Evolutionary conservation across 2,888 invertebrate genomes (phyloP), one percentile per base, ranked within the genome.

Genomic region (Drosophila aldrichi): DNA sequence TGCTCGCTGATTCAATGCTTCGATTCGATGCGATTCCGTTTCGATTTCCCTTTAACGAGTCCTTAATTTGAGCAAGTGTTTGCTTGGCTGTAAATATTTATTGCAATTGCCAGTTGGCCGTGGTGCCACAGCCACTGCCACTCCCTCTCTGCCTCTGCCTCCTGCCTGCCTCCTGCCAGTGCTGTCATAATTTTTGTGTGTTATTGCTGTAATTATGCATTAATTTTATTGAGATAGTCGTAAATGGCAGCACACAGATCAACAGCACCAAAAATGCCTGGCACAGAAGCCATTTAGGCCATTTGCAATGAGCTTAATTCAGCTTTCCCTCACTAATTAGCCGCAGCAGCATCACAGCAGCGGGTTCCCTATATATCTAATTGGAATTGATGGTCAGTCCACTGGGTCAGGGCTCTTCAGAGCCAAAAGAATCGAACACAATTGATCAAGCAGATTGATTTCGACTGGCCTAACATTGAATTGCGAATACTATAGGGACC

Each of bases 61-160:
- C 85, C 87, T 89, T 88, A 88, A 88, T 88, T 88, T 80, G 74
- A 77, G 80, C 88, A 88, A 89, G 87, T 88, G 86, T 87, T 89
- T 85, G 85, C 79, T 85, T 77, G 81, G 87, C 76, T 88, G 86
- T 87, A 89, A 87, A 89, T 89, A 85, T 88, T 88, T 89, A 88
- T 88, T 74, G 73, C 75, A 70, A 58, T 70, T 67, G 70, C 43
- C 73, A 57, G 49, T 46, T 38, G 59, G 48, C 62, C 58, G 67
- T 54, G 65, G 38, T 63, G 65, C 65, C 57, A 69, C 70, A 67
- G 67, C 71, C n/a, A 0, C 8, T 8, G 40, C 8, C 36, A 16
- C 36, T 34, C 34, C 12, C 10, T 34, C 63, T 68, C 70, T 63
- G 65, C 63, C 60, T 62, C 70, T 67, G 68, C 69, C 52, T n/a